phyloP scores from a whole-genome alignment of 2,797 vertebrate genomes.

The Ctenopoma multispine region DNA sequence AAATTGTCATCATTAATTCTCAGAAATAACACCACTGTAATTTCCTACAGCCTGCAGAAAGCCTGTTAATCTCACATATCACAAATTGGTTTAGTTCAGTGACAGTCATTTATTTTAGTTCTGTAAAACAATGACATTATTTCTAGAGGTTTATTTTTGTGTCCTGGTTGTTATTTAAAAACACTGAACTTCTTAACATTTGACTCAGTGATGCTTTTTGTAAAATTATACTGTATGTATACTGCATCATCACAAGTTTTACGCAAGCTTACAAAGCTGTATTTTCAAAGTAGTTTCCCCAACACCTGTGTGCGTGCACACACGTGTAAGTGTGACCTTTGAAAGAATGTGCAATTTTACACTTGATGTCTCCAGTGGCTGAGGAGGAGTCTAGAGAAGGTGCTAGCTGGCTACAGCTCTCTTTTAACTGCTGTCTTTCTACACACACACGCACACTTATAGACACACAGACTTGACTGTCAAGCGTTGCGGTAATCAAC shows the following conservation, averaged over 20 bases:
- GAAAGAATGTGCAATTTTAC: conserved; percentile 80
- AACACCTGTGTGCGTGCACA: not conserved
- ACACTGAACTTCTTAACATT: not conserved
- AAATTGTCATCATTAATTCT: conserved; percentile 24
- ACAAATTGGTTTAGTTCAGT: conserved; percentile 10
- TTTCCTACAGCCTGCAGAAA: not conserved
- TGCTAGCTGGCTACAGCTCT: conserved; percentile 54
- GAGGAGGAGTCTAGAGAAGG: conserved; percentile 57
- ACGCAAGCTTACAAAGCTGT: not conserved
- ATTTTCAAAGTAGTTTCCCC: conserved; percentile 23
- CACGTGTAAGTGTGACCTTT: conserved; percentile 47
- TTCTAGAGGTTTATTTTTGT: not conserved
- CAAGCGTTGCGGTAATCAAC: conserved; percentile 79
- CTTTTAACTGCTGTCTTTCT: conserved; percentile 61
- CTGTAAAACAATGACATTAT: not conserved
- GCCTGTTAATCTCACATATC: conserved; percentile 6
- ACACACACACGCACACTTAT: conserved; percentile 23
- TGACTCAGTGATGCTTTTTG: not conserved
- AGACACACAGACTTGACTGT: conserved; percentile 53
- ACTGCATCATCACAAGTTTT: not conserved
- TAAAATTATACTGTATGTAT: not conserved
- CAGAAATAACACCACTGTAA: not conserved
- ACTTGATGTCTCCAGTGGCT: conserved; percentile 75
- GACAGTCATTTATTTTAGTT: not conserved
- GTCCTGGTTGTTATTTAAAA: not conserved